A percentile compares a stretch with the other conserved stretches of the same genome.
These are phyloP conservation scores for Oncorhynchus gorbuscha DNA, from an alignment of 2,113 vertebrate genomes.

Conservation along the genomic window DNA sequence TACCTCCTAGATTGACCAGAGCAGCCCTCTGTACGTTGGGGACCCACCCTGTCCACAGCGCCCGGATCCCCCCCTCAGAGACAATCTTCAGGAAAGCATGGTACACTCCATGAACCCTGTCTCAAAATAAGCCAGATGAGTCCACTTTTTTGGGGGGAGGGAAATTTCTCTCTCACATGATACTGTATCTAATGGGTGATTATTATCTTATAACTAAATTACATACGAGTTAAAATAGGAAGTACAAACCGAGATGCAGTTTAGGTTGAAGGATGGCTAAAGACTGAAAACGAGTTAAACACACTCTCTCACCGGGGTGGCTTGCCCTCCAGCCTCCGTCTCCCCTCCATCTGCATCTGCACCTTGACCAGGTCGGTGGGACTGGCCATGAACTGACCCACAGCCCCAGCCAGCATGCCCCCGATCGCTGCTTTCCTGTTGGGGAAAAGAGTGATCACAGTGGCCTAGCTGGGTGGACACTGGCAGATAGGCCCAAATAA, in stretches of 20 bases:
- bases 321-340: slow-evolving; percentile 80
- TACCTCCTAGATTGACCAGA: slow-evolving; percentile 86
- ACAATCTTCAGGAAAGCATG: slow-evolving; percentile 82
- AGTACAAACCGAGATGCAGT: neutral
- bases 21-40: slow-evolving; percentile 87
- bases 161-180: neutral
- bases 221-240: neutral
- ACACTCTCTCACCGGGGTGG: slow-evolving; percentile 69
- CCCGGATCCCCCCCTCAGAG: slow-evolving; percentile 80
- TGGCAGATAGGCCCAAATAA: too few relatives aligned
- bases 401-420: slow-evolving; percentile 79
- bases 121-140: slow-evolving; percentile 27
- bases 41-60: slow-evolving; percentile 86
- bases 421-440: slow-evolving; percentile 81
- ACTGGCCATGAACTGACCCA: slow-evolving; percentile 85
- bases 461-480: neutral
- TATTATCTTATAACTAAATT: neutral
- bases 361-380: slow-evolving; percentile 86
- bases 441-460: neutral
- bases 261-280: neutral
- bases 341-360: slow-evolving; percentile 90
- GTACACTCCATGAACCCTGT: slow-evolving; percentile 75
- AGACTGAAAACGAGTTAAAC: neutral
- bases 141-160: neutral
- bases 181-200: too few relatives aligned